Evolutionary conservation across 2,797 vertebrate species (phyloP).

Genomic region (Sciurus vulgaris): DNA sequence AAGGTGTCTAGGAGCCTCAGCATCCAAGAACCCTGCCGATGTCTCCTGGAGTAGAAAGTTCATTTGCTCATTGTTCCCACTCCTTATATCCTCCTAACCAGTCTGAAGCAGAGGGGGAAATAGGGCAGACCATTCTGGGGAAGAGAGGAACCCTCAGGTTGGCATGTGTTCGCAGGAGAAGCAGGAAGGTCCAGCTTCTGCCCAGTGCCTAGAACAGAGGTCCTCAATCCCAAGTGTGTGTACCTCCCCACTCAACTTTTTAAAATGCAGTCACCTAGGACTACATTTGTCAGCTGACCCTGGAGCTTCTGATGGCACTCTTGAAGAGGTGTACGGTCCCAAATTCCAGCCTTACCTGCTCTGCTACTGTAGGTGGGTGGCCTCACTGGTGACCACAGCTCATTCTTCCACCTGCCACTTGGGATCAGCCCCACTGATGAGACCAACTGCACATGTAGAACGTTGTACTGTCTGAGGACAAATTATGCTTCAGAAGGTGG

Average conservation of each 20-base stretch:
- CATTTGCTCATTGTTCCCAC: not conserved
- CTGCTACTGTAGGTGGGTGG: not conserved
- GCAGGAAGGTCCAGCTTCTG: not conserved
- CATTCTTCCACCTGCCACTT: not conserved
- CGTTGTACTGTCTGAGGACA: not conserved
- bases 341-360: not conserved
- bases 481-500: not conserved
- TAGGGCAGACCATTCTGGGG: not conserved
- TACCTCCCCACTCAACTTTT: not conserved
- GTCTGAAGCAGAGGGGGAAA: not conserved
- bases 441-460: not conserved
- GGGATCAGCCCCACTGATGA: not conserved
- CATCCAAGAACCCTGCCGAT: too few species aligned
- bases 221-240: not conserved
- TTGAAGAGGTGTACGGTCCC: too few species aligned
- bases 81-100: not conserved
- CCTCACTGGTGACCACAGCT: not conserved
- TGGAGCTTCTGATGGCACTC: not conserved
- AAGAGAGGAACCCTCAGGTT: not conserved
- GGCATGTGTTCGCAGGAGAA: not conserved
- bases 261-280: not conserved
- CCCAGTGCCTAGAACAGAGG: not conserved
- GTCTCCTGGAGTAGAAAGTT: not conserved
- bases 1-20: not conserved
- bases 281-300: not conserved